Base-by-base conservation (phyloP, 2,113 vertebrate genomes). In the Jacana jacana region DNA sequence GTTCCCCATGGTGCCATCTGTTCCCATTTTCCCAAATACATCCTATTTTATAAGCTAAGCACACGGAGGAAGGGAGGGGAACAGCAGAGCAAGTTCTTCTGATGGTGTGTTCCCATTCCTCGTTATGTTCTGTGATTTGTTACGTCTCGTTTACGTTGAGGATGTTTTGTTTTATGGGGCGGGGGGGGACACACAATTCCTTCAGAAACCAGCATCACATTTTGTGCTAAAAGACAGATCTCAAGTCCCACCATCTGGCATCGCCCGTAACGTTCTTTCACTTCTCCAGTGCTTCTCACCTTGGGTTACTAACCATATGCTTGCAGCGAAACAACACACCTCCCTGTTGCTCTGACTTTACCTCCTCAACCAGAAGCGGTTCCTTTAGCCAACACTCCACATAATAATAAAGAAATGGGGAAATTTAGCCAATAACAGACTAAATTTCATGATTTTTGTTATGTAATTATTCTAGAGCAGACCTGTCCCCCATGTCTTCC, bases 381-480 rank as follows among this genome's bases (percentile, higher is more conserved):
- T 96, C 78, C 93, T 92, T 7, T 77, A 93, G 93, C 91, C 96
- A 84, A 18, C 64, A 37, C 52, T 58, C 54, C 12, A 5, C 66
- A 9, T 76, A 51, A 89, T 40, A n/a, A 86, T 66, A 85, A 87
- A n/a, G n/a, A 73, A 40, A 30, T 89, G 94, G 95, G 81, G 94
- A 66, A 88, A 83, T 73, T 66, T 88, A 96, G 95, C 96, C 96
- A 91, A 93, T 72, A 92, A 84, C 96, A 96, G 96, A 91, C 92
- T 96, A 90, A 97, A 97, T 87, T 93, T 94, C 95, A 82, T 93
- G 37, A 57, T 89, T 75, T 89, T 75, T 97, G 85, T 91, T 91
- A 37, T 83, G 84, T 91, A 89, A 93, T 95, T 87, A 17, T 84
- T 78, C 78, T 54, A 54, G 66, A 57, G 33, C 86, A 91, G 69